Evolutionary conservation across 2,113 vertebrate genomes (phyloP).

Genomic region (Chionodraco myersi): DNA sequence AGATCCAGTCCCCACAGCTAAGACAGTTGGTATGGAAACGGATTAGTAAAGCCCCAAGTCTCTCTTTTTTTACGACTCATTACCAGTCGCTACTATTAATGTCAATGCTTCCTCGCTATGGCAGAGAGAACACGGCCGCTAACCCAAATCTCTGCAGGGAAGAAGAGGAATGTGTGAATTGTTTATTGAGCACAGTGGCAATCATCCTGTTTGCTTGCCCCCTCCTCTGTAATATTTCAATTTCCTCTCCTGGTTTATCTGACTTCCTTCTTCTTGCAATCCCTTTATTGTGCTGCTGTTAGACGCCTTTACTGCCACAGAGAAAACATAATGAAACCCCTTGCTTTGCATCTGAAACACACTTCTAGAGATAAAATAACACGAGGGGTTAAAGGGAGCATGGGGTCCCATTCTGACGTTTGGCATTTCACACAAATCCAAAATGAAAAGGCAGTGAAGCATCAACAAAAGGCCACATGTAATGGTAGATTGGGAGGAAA

Average conservation of each 20-base stretch:
- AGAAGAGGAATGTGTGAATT: constrained; percentile 29
- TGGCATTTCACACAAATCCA: constrained; percentile 54
- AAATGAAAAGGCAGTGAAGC: constrained; percentile 41
- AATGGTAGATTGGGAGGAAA: constrained; percentile 8
- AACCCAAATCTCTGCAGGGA: constrained; percentile 48
- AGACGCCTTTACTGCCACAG: constrained; percentile 9
- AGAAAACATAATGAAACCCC: constrained; percentile 36
- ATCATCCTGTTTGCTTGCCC: constrained; percentile 48
- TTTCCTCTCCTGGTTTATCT: constrained; percentile 50
- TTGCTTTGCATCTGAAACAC: constrained; percentile 28
- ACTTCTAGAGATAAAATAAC: constrained; percentile 19
- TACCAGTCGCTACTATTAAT: constrained; percentile 60
- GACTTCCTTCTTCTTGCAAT: constrained; percentile 18
- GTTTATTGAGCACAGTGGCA: constrained; percentile 41
- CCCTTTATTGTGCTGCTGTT: constrained; percentile 34
- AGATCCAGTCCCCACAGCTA: constrained; percentile 51
- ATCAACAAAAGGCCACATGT: constrained; percentile 48
- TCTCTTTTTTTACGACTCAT: constrained; percentile 68
- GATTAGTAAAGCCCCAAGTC: constrained; percentile 71
- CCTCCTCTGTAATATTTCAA: constrained; percentile 62
- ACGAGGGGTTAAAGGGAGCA: constrained; percentile 4
- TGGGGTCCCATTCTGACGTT: constrained; percentile 21
- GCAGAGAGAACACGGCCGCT: constrained; percentile 37
- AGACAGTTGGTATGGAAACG: constrained; percentile 74
- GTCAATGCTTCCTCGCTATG: constrained; percentile 44